Evolutionary conservation across 2,797 vertebrate species (phyloP).

Genomic region (Hapalemur alaotrensis): DNA sequence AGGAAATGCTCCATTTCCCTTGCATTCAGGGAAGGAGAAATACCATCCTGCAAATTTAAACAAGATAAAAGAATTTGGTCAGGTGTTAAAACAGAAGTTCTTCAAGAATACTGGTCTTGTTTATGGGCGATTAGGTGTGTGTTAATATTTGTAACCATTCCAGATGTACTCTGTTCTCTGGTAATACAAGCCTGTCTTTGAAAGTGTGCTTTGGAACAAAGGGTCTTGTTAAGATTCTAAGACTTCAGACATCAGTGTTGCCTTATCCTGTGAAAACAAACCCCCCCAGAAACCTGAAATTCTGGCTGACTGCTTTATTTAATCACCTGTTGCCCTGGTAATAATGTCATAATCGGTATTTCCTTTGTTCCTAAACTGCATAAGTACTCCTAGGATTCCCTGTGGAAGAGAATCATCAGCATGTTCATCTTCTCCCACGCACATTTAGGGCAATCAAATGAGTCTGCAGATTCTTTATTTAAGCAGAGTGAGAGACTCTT

Average conservation of each 20-base stretch:
- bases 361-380: conserved; percentile 42
- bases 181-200: conserved; percentile 9
- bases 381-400: conserved; percentile 32
- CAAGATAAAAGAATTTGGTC: neutral
- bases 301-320: conserved; percentile 57
- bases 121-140: conserved; percentile 9
- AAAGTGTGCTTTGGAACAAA: conserved; percentile 60
- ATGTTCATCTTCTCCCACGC: conserved; percentile 3
- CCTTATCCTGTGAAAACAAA: conserved; percentile 54
- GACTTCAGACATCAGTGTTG: conserved; percentile 20
- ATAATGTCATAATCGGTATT: conserved; percentile 44
- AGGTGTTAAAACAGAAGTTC: conserved; percentile 26
- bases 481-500: conserved; percentile 34
- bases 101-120: conserved; percentile 36
- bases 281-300: conserved; percentile 48
- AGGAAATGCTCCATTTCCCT: neutral
- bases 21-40: neutral
- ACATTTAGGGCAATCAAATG: conserved; percentile 48
- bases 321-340: conserved; percentile 41
- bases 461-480: conserved; percentile 51
- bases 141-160: conserved; percentile 43
- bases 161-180: conserved; percentile 44
- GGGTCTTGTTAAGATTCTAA: conserved; percentile 51
- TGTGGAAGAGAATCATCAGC: neutral
- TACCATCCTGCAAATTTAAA: neutral